phyloP scores from a whole-genome alignment of 2,888 invertebrate genomes.

The Eristalinus aeneus region DNA sequence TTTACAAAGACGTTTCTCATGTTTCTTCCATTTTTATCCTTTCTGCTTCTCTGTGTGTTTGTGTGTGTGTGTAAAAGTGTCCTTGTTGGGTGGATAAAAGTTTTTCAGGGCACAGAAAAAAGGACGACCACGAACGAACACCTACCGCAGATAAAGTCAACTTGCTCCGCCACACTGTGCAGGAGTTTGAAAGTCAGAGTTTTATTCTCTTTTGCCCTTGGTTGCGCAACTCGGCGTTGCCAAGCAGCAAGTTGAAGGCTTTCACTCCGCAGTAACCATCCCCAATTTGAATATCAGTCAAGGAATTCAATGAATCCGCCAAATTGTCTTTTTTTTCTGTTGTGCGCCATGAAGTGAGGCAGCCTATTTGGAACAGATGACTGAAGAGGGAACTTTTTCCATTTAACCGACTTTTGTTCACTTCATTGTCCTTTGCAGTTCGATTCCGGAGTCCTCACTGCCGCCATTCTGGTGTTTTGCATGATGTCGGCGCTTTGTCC shows the following conservation, averaged over 20 bases:
- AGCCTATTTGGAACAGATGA: slow-evolving; percentile 70
- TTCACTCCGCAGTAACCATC: slow-evolving; percentile 37
- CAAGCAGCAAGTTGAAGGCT: slow-evolving; percentile 61
- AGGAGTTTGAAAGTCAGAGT: slow-evolving; percentile 56
- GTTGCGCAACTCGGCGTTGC: slow-evolving; percentile 20
- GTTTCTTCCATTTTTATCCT: background rate
- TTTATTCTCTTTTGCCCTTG: slow-evolving; percentile 25
- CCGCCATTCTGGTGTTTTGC: slow-evolving; percentile 12
- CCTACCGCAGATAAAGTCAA: slow-evolving; percentile 66
- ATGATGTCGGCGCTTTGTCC: slow-evolving; percentile 23
- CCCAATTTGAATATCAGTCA: slow-evolving; percentile 61
- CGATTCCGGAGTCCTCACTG: background rate
- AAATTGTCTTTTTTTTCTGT: slow-evolving; percentile 61
- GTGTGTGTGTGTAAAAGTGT: too few relatives aligned
- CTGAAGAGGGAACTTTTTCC: slow-evolving; percentile 65
- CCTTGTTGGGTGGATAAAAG: slow-evolving; percentile 39
- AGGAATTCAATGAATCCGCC: slow-evolving; percentile 67
- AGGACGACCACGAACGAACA: slow-evolving; percentile 37
- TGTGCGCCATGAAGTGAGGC: slow-evolving; percentile 46
- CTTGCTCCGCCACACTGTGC: slow-evolving; percentile 54
- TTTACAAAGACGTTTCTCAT: slow-evolving; percentile 47
- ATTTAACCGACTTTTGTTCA: slow-evolving; percentile 68
- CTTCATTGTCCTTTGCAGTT: slow-evolving; percentile 58
- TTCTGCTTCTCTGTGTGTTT: background rate
- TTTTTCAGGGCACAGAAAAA: background rate